Evolutionary conservation across 2,113 vertebrate species (phyloP).

Genomic region (Alaudala cheleensis): DNA sequence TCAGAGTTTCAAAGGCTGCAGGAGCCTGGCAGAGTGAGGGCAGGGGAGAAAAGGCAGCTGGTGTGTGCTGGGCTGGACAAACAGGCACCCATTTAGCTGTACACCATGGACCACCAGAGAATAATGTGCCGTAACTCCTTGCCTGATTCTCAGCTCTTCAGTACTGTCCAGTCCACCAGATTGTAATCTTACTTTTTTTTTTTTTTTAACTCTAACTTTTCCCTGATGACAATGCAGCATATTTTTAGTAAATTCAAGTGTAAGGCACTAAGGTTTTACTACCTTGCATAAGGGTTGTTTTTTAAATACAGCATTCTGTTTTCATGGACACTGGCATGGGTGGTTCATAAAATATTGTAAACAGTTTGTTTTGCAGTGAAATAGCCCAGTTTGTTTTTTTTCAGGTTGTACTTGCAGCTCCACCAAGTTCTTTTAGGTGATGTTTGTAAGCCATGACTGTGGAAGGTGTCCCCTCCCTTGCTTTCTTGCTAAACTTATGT

Average conservation of each 20-base stretch:
- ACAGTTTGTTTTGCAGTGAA: constrained; percentile 44
- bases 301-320: constrained; percentile 20
- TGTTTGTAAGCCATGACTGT: background rate
- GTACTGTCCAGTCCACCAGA: background rate
- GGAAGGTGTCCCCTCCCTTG: background rate
- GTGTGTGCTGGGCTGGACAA: background rate
- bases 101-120: background rate
- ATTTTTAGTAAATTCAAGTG: constrained; percentile 31
- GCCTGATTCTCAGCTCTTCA: background rate
- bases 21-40: background rate
- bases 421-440: background rate
- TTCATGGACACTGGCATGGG: background rate
- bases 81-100: background rate
- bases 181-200: background rate
- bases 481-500: background rate
- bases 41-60: background rate
- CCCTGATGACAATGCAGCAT: background rate
- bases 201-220: background rate
- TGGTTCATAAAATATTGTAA: constrained; percentile 41
- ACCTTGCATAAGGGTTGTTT: background rate
- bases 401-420: background rate
- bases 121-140: background rate
- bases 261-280: constrained; percentile 15
- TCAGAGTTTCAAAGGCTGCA: background rate
- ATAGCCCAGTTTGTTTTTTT: background rate